Conservation (phyloP, 2,113 vertebrate genomes). For the Hiodon tergisus region DNA sequence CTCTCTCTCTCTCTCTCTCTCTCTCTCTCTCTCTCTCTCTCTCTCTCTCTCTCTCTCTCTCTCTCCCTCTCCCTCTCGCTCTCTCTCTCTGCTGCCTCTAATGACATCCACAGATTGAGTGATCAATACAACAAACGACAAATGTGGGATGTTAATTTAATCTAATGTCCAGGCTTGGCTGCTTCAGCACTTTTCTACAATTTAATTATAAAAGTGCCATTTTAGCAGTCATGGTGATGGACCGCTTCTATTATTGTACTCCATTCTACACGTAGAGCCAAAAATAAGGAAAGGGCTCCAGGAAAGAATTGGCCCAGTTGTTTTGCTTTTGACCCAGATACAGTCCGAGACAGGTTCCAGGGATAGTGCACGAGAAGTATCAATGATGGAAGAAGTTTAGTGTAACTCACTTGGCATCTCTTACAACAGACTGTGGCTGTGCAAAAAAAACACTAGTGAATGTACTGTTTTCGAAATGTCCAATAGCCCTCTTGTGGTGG, state of each 20-base stretch:
- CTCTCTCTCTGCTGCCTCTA: neutral
- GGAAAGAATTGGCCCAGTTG: no score
- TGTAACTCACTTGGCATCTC: no score
- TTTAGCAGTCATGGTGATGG: neutral
- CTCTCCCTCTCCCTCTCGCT: neutral
- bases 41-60: neutral
- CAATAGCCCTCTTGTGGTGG: no score
- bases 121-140: no score
- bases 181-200: no score
- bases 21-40: no score
- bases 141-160: no score
- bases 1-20: neutral
- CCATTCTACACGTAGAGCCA: neutral
- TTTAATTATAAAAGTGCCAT: neutral
- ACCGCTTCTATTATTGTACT: neutral
- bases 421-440: no score
- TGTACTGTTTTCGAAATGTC: no score
- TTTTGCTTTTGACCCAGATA: neutral
- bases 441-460: no score
- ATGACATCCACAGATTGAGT: no score
- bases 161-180: no score
- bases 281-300: neutral
- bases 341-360: neutral
- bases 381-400: neutral
- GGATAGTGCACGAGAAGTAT: neutral